Evolutionary conservation across 2,888 invertebrate species (phyloP), one percentile per base, ranked within the genome.

Genomic region (Cryptocheilus praepositus): DNA sequence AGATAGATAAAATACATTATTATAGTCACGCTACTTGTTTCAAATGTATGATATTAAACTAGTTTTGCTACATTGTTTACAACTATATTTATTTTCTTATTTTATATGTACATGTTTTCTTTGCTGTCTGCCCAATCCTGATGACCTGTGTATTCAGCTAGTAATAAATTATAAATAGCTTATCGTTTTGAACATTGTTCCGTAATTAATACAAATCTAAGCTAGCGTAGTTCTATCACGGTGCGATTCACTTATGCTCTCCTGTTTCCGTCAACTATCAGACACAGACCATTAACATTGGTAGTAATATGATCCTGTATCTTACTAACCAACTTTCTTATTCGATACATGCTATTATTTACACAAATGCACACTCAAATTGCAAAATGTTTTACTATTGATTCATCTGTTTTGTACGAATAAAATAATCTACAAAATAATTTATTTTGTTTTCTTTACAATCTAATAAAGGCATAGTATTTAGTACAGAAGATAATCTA

Each of bases 151-250:
- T 36, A 36, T 75, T 79, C 74, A 55, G 76, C 79, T 79, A 82
- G 73, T 82, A 86, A 83, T 86, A 86, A 86, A 86, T 86, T 86
- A 87, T 85, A 85, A 85, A 85, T 85, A 83, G 79, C 74, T 85
- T 76, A 77, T 77, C 83, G 79, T 81, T 70, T 67, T 59, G 60
- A 72, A 68, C 64, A 65, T 70, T 56, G 66, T 58, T 45, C 75
- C 64, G 66, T 63, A 77, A 77, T 74, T 77, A 54, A 77, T 36
- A 36, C 3, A 74, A 73, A 64, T 61, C 52, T 71, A 71, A 64
- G 36, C 61, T 73, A 73, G 52, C 65, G 62, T 28, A 69, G 63
- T 67, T 62, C 59, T 72, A 65, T 72, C 60, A 64, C 55, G 44
- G 55, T 64, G 18, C 45, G 18, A 59, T 67, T 61, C 57, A 63